These are phyloP conservation scores for Perdita meconis DNA, from an alignment of 2,888 invertebrate genomes.

Conservation along the genomic window DNA sequence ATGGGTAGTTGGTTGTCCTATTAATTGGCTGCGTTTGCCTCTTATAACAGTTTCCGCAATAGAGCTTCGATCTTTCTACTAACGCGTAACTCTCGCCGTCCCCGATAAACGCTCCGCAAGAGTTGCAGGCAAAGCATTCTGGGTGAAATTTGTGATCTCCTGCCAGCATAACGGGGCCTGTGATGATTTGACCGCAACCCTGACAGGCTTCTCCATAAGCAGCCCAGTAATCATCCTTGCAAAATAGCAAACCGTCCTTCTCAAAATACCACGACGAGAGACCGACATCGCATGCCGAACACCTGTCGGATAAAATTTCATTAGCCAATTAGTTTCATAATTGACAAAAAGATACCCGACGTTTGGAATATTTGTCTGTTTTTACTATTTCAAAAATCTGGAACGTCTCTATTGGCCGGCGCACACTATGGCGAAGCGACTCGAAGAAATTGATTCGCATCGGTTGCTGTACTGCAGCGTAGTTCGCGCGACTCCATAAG, in stretches of 20 bases:
- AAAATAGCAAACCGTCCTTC: constrained; percentile 94
- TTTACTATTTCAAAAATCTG: no score
- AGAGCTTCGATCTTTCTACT: constrained; percentile 94
- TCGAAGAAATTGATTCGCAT: no score
- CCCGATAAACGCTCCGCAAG: constrained; percentile 93
- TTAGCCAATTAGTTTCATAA: no score
- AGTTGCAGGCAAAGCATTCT: constrained; percentile 95
- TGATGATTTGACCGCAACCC: constrained; percentile 93
- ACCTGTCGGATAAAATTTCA: constrained; percentile 85
- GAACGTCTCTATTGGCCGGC: no score
- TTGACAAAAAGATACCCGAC: no score
- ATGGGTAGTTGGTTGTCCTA: constrained; percentile 86
- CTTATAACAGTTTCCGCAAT: constrained; percentile 93
- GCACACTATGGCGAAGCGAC: no score
- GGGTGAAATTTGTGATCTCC: constrained; percentile 98
- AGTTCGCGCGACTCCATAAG: no score
- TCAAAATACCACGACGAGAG: constrained; percentile 97
- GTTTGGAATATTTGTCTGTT: background rate
- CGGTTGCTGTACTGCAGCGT: no score
- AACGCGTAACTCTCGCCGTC: constrained; percentile 97
- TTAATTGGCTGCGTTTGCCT: constrained; percentile 88
- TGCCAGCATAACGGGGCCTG: constrained; percentile 97
- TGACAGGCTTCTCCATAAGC: constrained; percentile 95
- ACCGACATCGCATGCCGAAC: constrained; percentile 94
- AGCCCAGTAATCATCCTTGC: constrained; percentile 94